Percentiles rank a stretch among this genome's conserved stretches.
These are phyloP conservation scores for Platypus cylindrus DNA, from an alignment of 2,888 invertebrate species.

Conservation along the genomic window DNA sequence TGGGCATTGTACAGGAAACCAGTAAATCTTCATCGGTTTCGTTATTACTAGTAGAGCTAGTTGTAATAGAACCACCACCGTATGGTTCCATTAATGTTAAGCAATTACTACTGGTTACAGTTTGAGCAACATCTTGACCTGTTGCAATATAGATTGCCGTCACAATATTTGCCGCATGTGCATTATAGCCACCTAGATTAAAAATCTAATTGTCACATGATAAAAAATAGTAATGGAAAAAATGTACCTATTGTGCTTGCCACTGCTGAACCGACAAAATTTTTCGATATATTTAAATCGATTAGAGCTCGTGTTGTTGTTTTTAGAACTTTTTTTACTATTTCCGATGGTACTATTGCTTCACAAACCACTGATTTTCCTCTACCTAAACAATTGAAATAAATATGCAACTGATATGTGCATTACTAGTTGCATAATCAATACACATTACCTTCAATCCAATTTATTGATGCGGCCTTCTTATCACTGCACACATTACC, in stretches of 20 bases:
- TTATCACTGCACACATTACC: slow-evolving; percentile 97
- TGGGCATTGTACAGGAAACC: slow-evolving; percentile 94
- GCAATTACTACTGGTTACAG: slow-evolving; percentile 88
- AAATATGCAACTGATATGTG: no score
- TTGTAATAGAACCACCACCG: no score
- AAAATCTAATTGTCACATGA: slow-evolving; percentile 4
- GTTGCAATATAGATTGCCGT: slow-evolving; percentile 94
- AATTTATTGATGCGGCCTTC: slow-evolving; percentile 91
- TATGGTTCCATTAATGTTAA: slow-evolving; percentile 84
- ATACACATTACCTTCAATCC: slow-evolving; percentile 58
- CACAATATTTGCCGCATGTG: slow-evolving; percentile 95
- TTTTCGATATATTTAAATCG: slow-evolving; percentile 83
- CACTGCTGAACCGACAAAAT: slow-evolving; percentile 84
- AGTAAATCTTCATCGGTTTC: slow-evolving; percentile 69
- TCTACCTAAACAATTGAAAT: slow-evolving; percentile 51
- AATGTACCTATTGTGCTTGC: slow-evolving; percentile 76
- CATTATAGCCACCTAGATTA: slow-evolving; percentile 51
- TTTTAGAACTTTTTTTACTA: slow-evolving; percentile 67
- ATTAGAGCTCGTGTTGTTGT: slow-evolving; percentile 72
- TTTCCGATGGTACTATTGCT: slow-evolving; percentile 61
- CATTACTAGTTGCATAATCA: no score
- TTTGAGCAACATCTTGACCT: slow-evolving; percentile 96
- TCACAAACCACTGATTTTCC: slow-evolving; percentile 94
- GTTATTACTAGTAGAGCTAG: no score
- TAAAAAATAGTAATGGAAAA: background rate